A percentile compares a stretch with the other conserved stretches of the same genome.
phyloP scores from a whole-genome alignment of 2,797 vertebrate species.

The Mormyrops boulengeri region DNA sequence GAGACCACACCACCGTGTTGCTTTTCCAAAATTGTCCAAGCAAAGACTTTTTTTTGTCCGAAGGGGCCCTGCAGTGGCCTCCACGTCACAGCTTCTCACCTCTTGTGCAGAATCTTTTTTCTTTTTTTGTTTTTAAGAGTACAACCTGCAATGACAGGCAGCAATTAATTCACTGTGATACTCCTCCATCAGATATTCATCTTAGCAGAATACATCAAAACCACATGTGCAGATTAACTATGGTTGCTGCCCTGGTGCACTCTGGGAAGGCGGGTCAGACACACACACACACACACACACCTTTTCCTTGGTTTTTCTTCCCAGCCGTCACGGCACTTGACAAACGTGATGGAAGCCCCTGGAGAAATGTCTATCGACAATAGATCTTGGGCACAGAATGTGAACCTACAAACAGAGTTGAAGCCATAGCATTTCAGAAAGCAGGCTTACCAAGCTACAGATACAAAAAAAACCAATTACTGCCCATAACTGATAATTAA shows the following conservation, averaged over 20 bases:
- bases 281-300: slow-evolving; percentile 46
- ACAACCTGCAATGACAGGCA: slow-evolving; percentile 44
- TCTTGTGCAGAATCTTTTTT: slow-evolving; percentile 21
- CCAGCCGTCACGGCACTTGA: slow-evolving; percentile 83
- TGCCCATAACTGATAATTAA: background rate
- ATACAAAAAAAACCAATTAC: background rate
- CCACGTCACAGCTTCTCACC: background rate
- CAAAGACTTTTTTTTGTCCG: slow-evolving; percentile 34
- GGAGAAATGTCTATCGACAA: slow-evolving; percentile 68
- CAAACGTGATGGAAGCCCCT: slow-evolving; percentile 71
- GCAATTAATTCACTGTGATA: background rate
- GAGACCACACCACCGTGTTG: slow-evolving; percentile 23
- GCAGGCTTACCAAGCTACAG: background rate
- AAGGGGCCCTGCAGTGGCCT: slow-evolving; percentile 42
- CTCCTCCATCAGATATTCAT: background rate
- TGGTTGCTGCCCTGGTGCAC: background rate
- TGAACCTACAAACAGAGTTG: slow-evolving; percentile 57
- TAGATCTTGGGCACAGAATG: slow-evolving; percentile 75
- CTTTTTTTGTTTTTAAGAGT: slow-evolving; percentile 42
- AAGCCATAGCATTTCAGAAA: slow-evolving; percentile 9
- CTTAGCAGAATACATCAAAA: background rate
- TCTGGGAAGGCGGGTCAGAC: background rate
- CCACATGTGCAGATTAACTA: background rate
- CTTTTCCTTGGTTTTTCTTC: slow-evolving; percentile 72
- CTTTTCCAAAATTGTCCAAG: slow-evolving; percentile 51